Conservation (phyloP, 2,113 vertebrate species). For the Turdus rufiventris region DNA sequence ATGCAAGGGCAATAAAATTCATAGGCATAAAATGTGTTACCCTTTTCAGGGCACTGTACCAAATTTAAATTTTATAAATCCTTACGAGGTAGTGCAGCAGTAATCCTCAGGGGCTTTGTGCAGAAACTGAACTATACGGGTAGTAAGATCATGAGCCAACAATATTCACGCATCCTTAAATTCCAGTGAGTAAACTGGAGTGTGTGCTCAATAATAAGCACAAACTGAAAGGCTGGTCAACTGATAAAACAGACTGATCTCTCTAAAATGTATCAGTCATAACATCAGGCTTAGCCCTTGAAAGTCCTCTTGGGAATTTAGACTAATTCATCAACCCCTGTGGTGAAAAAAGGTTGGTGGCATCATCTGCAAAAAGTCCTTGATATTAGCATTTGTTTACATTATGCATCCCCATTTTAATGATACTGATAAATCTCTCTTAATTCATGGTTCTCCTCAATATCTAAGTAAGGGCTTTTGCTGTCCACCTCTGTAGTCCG, state of each 20-base stretch:
- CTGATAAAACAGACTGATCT: neutral
- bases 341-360: neutral
- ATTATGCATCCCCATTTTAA: neutral
- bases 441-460: neutral
- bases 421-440: neutral
- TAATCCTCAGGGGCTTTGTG: rapidly evolving
- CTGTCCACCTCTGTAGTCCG: no score
- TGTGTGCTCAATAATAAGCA: neutral
- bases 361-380: neutral
- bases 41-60: neutral
- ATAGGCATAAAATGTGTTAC: neutral
- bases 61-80: neutral
- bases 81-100: rapidly evolving
- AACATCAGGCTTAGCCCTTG: neutral
- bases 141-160: neutral
- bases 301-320: neutral
- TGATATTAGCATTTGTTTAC: neutral
- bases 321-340: neutral
- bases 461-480: neutral
- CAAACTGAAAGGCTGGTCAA: neutral
- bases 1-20: neutral
- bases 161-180: neutral
- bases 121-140: neutral
- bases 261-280: neutral
- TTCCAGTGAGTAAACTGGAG: neutral